Percentiles rank a stretch among this genome's conserved stretches.
Evolutionary conservation across 1,140 invertebrate species (phyloP).

Genomic region (Pararge aegeria): DNA sequence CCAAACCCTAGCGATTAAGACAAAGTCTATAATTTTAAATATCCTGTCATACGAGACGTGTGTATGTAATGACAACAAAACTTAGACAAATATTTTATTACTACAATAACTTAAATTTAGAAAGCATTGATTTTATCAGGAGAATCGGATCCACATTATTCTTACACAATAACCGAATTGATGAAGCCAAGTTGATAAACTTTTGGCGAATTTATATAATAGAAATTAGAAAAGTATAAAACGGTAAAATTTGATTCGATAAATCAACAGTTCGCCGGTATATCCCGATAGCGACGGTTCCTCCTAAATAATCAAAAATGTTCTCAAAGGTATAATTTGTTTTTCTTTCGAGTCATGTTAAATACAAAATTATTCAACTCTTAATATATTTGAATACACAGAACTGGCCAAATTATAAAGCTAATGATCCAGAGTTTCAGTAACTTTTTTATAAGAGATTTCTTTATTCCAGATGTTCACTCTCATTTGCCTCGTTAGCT

Average conservation of each 20-base stretch:
- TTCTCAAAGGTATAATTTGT: constrained; percentile 42
- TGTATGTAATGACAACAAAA: constrained; percentile 1
- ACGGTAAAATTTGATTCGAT: constrained; percentile 46
- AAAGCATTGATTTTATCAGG: constrained; percentile 39
- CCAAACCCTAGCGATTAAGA: no score
- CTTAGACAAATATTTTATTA: constrained; percentile 3
- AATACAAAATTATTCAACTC: no score
- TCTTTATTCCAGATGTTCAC: constrained; percentile 49
- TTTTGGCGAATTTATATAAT: constrained; percentile 71
- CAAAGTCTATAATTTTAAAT: background rate
- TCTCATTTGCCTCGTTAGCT: constrained; percentile 42
- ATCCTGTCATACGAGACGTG: background rate
- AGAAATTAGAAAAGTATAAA: constrained; percentile 68
- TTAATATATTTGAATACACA: no score
- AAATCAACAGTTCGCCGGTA: constrained; percentile 62
- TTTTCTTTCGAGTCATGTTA: background rate
- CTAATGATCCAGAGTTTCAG: no score
- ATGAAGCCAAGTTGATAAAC: constrained; percentile 38
- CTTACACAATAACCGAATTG: constrained; percentile 49
- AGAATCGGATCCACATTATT: constrained; percentile 45
- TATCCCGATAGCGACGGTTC: constrained; percentile 54
- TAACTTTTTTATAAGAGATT: background rate
- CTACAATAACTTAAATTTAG: constrained; percentile 36
- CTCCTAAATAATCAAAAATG: constrained; percentile 50
- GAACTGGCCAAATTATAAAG: no score